Percentiles rank a stretch among this genome's conserved stretches.
Evolutionary conservation across 2,888 invertebrate species (phyloP).

Genomic region (Lypha dubia): DNA sequence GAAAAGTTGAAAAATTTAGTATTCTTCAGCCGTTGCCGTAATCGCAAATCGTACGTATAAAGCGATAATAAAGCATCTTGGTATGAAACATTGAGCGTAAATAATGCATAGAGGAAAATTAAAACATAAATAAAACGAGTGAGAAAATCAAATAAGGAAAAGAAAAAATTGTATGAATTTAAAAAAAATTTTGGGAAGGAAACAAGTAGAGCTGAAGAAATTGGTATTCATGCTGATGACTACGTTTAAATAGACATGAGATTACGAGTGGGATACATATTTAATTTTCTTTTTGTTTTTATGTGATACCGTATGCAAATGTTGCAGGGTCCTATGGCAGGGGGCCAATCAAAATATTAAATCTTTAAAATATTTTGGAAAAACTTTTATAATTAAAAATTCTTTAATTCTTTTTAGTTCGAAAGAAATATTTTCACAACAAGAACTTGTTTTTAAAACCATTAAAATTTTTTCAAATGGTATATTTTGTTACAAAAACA

Average conservation of each 20-base stretch:
- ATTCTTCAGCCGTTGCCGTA: constrained; percentile 45
- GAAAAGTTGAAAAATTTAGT: constrained; percentile 64
- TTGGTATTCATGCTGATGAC: constrained; percentile 37
- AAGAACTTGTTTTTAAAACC: too few relatives aligned
- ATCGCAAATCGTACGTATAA: constrained; percentile 61
- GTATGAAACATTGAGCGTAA: constrained; percentile 61
- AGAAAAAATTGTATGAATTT: too few relatives aligned
- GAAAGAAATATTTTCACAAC: too few relatives aligned
- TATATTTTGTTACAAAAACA: too few relatives aligned
- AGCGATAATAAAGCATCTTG: constrained; percentile 71
- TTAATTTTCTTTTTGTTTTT: neutral
- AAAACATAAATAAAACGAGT: constrained; percentile 36
- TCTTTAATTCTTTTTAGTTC: too few relatives aligned
- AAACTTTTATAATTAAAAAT: too few relatives aligned
- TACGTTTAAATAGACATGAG: constrained; percentile 51
- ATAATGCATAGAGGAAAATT: constrained; percentile 59
- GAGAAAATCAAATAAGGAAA: constrained; percentile 42
- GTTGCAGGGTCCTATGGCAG: constrained; percentile 4
- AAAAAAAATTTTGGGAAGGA: constrained; percentile 2
- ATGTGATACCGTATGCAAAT: neutral
- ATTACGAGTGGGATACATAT: constrained; percentile 50
- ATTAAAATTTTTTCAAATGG: too few relatives aligned
- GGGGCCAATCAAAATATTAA: neutral
- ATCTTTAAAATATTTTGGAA: too few relatives aligned
- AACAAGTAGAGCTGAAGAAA: constrained; percentile 14